Conservation (phyloP, 2,113 vertebrate genomes). For the Calidris pygmaea region DNA sequence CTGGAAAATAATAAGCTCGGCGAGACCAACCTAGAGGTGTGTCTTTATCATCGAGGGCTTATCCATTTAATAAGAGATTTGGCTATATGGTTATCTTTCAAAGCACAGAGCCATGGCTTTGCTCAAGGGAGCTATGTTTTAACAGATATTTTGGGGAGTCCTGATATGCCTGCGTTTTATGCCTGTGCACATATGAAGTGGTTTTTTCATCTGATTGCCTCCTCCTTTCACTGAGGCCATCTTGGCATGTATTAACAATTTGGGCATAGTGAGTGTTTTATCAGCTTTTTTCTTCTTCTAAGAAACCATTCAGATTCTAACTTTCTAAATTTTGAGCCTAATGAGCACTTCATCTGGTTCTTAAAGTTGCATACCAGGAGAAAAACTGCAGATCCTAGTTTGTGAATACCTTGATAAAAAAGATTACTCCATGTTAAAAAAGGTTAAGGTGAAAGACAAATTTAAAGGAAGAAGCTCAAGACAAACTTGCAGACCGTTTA, state of each 20-base stretch:
- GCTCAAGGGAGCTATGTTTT: neutral
- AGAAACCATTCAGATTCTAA: neutral
- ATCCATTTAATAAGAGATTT: neutral
- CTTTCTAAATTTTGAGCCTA: neutral
- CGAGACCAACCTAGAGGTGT: neutral
- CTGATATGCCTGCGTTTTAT: neutral
- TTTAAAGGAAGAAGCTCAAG: neutral
- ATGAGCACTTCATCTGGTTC: neutral
- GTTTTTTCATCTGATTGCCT: neutral
- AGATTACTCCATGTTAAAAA: neutral
- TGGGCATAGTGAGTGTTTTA: neutral
- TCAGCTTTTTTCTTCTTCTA: neutral
- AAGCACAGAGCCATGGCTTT: neutral
- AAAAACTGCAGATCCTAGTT: neutral
- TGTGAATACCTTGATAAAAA: neutral
- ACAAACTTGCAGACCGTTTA: neutral
- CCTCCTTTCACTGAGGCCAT: neutral
- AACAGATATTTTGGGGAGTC: neutral
- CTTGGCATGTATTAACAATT: neutral
- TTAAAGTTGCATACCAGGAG: neutral
- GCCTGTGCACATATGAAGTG: neutral
- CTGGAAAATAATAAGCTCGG: neutral
- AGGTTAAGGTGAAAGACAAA: neutral
- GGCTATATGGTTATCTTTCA: neutral
- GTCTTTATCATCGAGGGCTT: neutral